These are phyloP conservation scores for Laterallus jamaicensis DNA, from an alignment of 2,113 vertebrate species.

Conservation along the genomic window DNA sequence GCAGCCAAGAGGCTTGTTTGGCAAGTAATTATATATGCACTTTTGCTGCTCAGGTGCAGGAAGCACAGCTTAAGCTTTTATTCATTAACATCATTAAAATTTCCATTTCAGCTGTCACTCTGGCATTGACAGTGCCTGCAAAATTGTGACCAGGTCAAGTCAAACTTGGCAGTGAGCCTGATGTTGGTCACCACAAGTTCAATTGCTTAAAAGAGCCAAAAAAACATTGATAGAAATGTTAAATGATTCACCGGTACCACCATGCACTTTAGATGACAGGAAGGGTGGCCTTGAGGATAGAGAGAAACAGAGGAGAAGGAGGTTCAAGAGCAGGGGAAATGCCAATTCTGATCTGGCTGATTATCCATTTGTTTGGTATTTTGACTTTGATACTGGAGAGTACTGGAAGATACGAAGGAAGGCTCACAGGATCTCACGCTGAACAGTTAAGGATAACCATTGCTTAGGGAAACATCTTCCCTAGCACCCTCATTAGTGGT, in stretches of 20 bases:
- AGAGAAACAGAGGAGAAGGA: neutral
- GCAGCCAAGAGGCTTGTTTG: slow-evolving; percentile 45
- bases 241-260: neutral
- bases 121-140: slow-evolving; percentile 43
- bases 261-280: neutral
- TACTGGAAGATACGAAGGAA: neutral
- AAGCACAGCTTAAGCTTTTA: slow-evolving; percentile 55
- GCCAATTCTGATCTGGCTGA: neutral
- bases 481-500: neutral
- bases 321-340: neutral
- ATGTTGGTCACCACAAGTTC: neutral
- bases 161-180: slow-evolving; percentile 40
- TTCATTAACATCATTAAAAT: slow-evolving; percentile 71
- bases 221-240: neutral
- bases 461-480: slow-evolving; percentile 5
- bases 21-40: slow-evolving; percentile 65
- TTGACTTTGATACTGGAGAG: neutral
- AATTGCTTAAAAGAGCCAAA: slow-evolving; percentile 32
- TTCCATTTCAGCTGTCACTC: slow-evolving; percentile 51
- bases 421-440: neutral
- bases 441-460: neutral
- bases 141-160: slow-evolving; percentile 38
- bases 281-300: neutral
- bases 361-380: neutral
- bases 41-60: slow-evolving; percentile 60